phyloP scores from a whole-genome alignment of 2,113 vertebrate species.

The Callopanchax toddi region DNA sequence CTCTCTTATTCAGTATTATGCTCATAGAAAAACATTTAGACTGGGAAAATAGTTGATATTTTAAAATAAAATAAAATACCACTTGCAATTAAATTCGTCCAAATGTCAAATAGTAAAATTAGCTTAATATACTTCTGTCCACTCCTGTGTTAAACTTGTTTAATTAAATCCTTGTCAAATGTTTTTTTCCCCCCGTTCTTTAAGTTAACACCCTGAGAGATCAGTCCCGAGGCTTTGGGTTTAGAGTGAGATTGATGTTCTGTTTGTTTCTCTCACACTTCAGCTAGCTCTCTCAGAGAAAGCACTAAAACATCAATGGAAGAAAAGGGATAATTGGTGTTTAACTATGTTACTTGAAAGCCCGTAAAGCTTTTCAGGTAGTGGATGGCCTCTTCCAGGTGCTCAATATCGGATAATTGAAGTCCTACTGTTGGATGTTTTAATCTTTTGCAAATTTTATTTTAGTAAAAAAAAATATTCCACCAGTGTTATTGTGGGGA shows the following conservation, averaged over 20 bases:
- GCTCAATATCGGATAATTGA: slow-evolving; percentile 13
- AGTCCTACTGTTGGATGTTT: not conserved
- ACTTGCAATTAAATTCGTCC: slow-evolving; percentile 1
- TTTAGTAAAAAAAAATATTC: slow-evolving; percentile 1
- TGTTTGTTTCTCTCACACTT: slow-evolving; percentile 63
- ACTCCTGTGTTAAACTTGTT: slow-evolving; percentile 40
- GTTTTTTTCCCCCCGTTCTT: not conserved
- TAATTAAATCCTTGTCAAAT: slow-evolving; percentile 57
- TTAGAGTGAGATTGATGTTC: slow-evolving; percentile 60
- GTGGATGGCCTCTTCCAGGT: slow-evolving; percentile 4
- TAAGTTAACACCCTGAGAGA: slow-evolving; percentile 52
- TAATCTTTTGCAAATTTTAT: not conserved
- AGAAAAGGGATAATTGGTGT: slow-evolving; percentile 33
- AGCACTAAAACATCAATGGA: slow-evolving; percentile 39
- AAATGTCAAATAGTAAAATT: not conserved
- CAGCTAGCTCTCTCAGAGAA: slow-evolving; percentile 36
- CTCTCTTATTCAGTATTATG: no score
- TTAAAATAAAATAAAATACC: not conserved
- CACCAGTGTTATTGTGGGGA: slow-evolving; percentile 6
- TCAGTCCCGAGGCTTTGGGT: slow-evolving; percentile 47
- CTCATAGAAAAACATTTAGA: no score
- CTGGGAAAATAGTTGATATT: no score
- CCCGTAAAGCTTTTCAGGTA: slow-evolving; percentile 16
- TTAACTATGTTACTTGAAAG: slow-evolving; percentile 40
- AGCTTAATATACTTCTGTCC: slow-evolving; percentile 29